These are phyloP conservation scores for Rhinogobius similis DNA, from an alignment of 2,113 vertebrate species.

Conservation along the genomic window DNA sequence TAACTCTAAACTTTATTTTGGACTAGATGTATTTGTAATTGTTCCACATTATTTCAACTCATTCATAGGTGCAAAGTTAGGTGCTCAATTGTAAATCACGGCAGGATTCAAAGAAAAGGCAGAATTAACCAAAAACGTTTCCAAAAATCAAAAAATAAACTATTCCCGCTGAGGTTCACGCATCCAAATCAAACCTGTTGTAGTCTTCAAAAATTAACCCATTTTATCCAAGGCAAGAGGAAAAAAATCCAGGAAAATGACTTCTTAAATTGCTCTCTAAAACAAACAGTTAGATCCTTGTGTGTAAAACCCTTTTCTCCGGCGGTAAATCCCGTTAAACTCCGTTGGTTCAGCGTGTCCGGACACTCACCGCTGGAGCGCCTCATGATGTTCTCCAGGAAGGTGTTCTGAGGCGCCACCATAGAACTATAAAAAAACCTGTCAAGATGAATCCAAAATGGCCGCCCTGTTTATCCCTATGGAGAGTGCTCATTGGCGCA, in stretches of 20 bases:
- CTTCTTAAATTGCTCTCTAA: neutral
- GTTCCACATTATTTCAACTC: no score
- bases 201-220: neutral
- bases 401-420: conserved; percentile 12
- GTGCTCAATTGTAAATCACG: no score
- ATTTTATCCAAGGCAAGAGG: neutral
- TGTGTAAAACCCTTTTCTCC: neutral
- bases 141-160: no score
- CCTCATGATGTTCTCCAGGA: conserved; percentile 9
- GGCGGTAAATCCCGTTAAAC: neutral
- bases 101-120: no score
- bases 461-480: no score
- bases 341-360: no score
- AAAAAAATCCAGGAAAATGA: neutral
- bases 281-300: neutral
- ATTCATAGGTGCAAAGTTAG: no score
- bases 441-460: no score
- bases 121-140: neutral
- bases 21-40: no score
- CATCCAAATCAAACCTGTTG: neutral
- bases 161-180: neutral
- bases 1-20: no score
- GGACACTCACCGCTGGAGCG: conserved; percentile 5
- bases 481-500: no score
- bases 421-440: no score